These are phyloP conservation scores for Agapostemon virescens DNA, from an alignment of 2,888 invertebrate species.

Conservation along the genomic window DNA sequence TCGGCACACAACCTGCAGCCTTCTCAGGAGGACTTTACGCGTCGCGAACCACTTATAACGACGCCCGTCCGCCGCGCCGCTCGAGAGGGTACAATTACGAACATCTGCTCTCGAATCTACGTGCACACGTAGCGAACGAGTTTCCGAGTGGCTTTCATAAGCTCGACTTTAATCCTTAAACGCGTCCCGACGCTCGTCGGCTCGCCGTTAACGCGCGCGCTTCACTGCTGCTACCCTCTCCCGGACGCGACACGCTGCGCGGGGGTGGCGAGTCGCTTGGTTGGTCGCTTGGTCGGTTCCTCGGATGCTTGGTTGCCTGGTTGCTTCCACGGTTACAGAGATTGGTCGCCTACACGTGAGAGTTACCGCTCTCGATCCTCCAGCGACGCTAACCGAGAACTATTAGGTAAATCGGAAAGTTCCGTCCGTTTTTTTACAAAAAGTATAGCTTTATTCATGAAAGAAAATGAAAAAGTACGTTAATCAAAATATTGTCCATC, in stretches of 20 bases:
- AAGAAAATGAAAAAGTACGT: too few relatives aligned
- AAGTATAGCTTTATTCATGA: too few relatives aligned
- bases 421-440: too few relatives aligned
- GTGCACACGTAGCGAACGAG: conserved; percentile 59
- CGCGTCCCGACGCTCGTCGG: conserved; percentile 61
- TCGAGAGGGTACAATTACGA: conserved; percentile 63
- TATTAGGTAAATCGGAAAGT: too few relatives aligned
- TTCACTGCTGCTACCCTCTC: conserved; percentile 2
- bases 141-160: conserved; percentile 64
- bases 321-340: background rate
- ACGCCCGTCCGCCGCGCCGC: conserved; percentile 15
- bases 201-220: conserved; percentile 34
- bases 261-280: background rate
- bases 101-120: conserved; percentile 68
- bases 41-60: conserved; percentile 55
- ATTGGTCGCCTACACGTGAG: background rate
- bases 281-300: background rate
- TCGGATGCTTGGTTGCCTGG: background rate
- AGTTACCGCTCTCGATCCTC: background rate
- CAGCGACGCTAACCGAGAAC: background rate
- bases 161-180: conserved; percentile 69
- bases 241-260: background rate
- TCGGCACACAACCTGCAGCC: conserved; percentile 39
- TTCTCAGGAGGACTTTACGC: conserved; percentile 65
- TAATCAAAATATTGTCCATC: too few relatives aligned